Percentiles rank a stretch among this genome's conserved stretches.
These are phyloP conservation scores for Acropternis orthonyx DNA, from an alignment of 2,797 vertebrate species.

Conservation along the genomic window DNA sequence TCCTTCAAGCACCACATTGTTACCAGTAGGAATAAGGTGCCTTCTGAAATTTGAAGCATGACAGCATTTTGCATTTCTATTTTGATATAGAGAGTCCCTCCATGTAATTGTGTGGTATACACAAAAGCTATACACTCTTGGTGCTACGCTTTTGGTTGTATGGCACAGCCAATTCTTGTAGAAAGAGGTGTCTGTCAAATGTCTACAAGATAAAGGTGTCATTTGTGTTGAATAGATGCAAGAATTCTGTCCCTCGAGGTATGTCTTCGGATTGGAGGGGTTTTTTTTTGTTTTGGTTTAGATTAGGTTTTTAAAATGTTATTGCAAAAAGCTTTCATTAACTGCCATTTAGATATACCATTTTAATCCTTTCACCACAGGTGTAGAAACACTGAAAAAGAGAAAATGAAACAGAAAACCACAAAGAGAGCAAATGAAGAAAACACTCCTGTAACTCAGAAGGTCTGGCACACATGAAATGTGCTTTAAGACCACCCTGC, in stretches of 20 bases:
- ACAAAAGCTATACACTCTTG: neutral
- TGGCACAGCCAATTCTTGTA: neutral
- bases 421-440: neutral
- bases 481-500: too few relatives aligned
- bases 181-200: neutral
- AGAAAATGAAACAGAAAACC: neutral
- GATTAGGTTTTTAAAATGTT: neutral
- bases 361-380: neutral
- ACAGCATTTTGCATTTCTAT: neutral
- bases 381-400: neutral
- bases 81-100: neutral
- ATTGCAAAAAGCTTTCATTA: neutral
- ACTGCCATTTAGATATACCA: neutral
- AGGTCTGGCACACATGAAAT: neutral
- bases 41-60: neutral
- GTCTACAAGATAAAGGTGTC: neutral
- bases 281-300: neutral
- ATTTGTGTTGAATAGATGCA: neutral
- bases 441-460: too few relatives aligned
- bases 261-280: neutral
- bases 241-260: neutral
- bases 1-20: neutral
- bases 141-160: neutral
- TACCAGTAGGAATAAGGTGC: neutral
- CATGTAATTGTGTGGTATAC: rapidly evolving